Conservation (phyloP, 2,113 vertebrate species). For the Turnix velox region DNA sequence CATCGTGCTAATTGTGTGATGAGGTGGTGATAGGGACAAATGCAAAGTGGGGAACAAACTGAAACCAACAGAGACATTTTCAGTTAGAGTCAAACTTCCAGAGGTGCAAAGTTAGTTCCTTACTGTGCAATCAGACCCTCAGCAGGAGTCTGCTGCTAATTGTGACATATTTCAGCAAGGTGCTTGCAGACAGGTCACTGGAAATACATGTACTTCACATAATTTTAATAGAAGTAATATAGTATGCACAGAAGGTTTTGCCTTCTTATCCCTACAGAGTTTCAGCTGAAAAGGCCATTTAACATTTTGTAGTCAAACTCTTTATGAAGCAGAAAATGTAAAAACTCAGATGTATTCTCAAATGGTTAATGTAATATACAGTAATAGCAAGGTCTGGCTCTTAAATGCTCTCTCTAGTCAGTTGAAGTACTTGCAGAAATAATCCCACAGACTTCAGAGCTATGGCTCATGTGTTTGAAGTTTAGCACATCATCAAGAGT, state of each 20-base stretch:
- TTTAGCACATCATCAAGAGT: neutral
- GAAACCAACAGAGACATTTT: slow-evolving; percentile 29
- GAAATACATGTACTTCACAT: slow-evolving; percentile 32
- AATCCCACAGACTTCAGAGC: neutral
- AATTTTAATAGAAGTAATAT: slow-evolving; percentile 23
- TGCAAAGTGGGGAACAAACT: neutral
- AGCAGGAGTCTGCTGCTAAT: slow-evolving; percentile 46
- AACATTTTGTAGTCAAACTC: neutral
- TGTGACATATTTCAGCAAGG: slow-evolving; percentile 28
- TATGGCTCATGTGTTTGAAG: neutral
- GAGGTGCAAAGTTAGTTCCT: slow-evolving; percentile 11
- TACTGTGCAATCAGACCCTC: slow-evolving; percentile 23
- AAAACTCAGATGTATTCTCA: neutral
- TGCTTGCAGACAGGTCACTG: slow-evolving; percentile 28
- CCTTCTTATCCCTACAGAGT: neutral
- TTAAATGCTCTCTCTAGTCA: neutral
- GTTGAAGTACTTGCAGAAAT: neutral
- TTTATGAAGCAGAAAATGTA: slow-evolving; percentile 1
- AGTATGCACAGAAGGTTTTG: neutral
- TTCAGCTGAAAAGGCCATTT: slow-evolving; percentile 6
- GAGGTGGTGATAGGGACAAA: neutral
- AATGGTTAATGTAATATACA: neutral
- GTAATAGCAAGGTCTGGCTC: neutral
- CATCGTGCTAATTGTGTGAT: neutral
- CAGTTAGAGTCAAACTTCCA: slow-evolving; percentile 12